These are phyloP conservation scores for Notechis scutatus DNA, from an alignment of 2,113 vertebrate species.

Conservation along the genomic window DNA sequence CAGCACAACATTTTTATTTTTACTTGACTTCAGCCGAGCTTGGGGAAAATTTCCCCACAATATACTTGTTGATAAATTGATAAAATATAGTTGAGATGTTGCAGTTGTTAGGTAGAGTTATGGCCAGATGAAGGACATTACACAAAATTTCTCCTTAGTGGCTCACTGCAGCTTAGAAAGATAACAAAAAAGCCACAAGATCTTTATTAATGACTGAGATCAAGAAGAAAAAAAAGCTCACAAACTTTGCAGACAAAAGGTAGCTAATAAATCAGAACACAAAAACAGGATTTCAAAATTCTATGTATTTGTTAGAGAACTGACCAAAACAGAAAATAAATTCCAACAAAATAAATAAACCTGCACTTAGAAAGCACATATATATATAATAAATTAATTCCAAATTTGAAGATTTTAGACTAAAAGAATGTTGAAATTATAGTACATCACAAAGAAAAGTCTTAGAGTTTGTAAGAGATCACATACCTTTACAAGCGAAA, in stretches of 20 bases:
- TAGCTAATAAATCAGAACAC: not conserved
- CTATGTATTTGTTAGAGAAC: not conserved
- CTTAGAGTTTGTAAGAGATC: not conserved
- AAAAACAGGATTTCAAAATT: not conserved
- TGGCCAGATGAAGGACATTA: not conserved
- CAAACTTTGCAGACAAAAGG: not conserved
- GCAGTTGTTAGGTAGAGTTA: not conserved
- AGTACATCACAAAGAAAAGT: not conserved
- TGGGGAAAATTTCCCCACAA: not conserved
- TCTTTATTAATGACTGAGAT: not conserved
- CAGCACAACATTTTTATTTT: not conserved
- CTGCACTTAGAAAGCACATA: not conserved
- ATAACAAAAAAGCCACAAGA: not conserved
- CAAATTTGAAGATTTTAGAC: not conserved
- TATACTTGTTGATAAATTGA: not conserved
- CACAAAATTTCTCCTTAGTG: not conserved
- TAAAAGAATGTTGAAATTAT: not conserved
- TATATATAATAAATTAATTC: not conserved
- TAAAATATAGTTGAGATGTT: not conserved
- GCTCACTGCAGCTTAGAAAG: not conserved
- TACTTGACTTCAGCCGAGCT: not conserved
- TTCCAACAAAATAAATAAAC: not conserved
- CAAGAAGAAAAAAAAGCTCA: not conserved
- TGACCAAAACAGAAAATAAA: not conserved
- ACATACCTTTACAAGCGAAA: not conserved